These are phyloP conservation scores for Oxyura jamaicensis DNA, from an alignment of 2,113 vertebrate species.

Conservation along the genomic window DNA sequence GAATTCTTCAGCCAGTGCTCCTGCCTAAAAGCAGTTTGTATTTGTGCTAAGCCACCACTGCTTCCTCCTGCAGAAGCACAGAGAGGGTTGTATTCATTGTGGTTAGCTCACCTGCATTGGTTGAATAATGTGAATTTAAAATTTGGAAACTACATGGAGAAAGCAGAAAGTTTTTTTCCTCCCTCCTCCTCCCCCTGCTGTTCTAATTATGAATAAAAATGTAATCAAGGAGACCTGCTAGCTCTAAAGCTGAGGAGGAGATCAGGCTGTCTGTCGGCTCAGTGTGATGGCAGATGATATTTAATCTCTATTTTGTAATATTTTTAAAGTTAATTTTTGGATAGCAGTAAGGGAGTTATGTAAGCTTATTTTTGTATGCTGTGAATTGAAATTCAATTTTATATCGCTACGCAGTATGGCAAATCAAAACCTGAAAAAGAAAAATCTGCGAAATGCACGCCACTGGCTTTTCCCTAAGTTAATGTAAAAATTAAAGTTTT, in stretches of 20 bases:
- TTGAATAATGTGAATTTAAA: not conserved
- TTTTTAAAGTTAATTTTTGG: not conserved
- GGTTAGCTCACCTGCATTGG: not conserved
- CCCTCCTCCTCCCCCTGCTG: not conserved
- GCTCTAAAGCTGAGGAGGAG: not conserved
- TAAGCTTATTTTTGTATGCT: not conserved
- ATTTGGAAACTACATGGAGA: not conserved
- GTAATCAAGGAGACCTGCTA: not conserved
- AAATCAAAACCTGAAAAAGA: not conserved
- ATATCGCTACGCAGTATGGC: not conserved
- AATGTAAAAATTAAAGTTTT: not conserved
- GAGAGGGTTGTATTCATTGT: not conserved
- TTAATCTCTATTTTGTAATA: not conserved
- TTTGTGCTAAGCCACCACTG: not conserved
- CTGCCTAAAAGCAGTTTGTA: not conserved
- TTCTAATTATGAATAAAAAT: constrained; percentile 26
- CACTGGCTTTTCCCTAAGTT: not conserved
- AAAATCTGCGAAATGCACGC: not conserved
- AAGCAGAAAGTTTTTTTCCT: not conserved
- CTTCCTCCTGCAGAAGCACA: not conserved
- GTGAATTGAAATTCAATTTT: not conserved
- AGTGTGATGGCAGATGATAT: not conserved
- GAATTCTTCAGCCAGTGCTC: not conserved
- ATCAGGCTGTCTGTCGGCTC: not conserved
- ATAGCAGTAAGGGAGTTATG: not conserved